Evolutionary conservation across 2,797 vertebrate species (phyloP), one percentile per base, ranked within the genome.

Genomic region (Anguilla marmorata): DNA sequence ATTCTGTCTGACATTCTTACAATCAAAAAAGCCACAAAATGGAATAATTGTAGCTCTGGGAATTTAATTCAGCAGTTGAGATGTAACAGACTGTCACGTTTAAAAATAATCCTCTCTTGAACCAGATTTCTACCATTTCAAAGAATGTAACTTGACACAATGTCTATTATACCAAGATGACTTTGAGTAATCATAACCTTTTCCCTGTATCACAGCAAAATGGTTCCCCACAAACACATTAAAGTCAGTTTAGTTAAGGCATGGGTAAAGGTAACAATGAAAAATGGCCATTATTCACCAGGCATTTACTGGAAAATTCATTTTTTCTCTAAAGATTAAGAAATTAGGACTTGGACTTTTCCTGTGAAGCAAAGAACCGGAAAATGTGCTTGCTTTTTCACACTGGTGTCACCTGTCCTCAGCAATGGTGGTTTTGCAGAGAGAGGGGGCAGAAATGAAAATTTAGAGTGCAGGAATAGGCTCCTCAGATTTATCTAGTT

Each of bases 61-160:
- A 88, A 69, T 88, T 12, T 76, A 30, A 37, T 45, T 41, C 3
- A 41, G 37, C 3, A 8, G 69, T 7, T 86, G 4, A 14, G 48
- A 74, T 74, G 85, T 21, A 63, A 86, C 4, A 80, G 82, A 58
- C 85, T 86, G 30, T 86, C 41, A 41, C 74, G 63, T 30, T n/a
- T 74, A 52, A 86, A 86, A 86, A 79, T 60, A 85, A n/a, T 56
- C 3, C 2, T 54, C 7, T 33, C 11, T 72, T 30, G 1, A 74
- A 74, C 27, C 9, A 30, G 2, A 14, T 74, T 74, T 74, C 16
- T 16, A 14, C 30, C 69, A 74, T 74, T 74, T 33, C 27, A 33
- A 16, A 30, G 30, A 74, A 74, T 37, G n/a, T 30, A 74, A 74
- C 8, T 16, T 74, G 69, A 74, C 69, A 69, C 24, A 33, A 74